A percentile compares a stretch with the other conserved stretches of the same genome.
These are phyloP conservation scores for Prosapia bicincta DNA, from an alignment of 2,888 invertebrate species.

Conservation along the genomic window DNA sequence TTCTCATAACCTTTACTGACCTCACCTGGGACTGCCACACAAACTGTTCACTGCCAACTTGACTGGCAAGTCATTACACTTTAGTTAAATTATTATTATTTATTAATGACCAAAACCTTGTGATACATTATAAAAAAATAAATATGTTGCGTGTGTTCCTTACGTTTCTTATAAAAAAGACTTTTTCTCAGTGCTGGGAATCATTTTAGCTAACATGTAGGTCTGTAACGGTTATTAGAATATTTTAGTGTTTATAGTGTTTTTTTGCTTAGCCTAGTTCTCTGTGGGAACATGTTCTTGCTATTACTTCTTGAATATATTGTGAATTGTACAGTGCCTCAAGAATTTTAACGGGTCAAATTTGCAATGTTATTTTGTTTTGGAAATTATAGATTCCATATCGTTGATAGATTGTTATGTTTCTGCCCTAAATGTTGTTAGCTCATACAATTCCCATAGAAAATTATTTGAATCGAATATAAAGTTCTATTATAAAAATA, in stretches of 20 bases:
- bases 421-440: background rate
- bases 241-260: constrained; percentile 5
- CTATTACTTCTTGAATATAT: constrained; percentile 12
- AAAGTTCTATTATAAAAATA: constrained; percentile 24
- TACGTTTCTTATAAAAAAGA: background rate
- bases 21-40: background rate
- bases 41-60: constrained; percentile 9
- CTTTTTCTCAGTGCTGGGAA: background rate
- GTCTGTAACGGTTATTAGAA: background rate
- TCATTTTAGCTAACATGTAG: background rate
- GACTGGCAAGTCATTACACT: background rate
- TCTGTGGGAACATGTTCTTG: constrained; percentile 4
- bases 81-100: constrained; percentile 11
- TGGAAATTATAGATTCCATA: background rate
- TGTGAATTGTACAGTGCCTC: constrained; percentile 31
- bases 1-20: constrained; percentile 1
- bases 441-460: background rate
- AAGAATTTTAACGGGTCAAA: constrained; percentile 28
- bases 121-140: constrained; percentile 1
- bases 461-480: background rate
- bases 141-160: background rate
- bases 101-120: background rate
- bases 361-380: constrained; percentile 25
- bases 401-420: background rate
- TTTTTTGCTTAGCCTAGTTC: constrained; percentile 5